phyloP scores from a whole-genome alignment of 1,140 invertebrate species.

The Drosophila athabasca region DNA sequence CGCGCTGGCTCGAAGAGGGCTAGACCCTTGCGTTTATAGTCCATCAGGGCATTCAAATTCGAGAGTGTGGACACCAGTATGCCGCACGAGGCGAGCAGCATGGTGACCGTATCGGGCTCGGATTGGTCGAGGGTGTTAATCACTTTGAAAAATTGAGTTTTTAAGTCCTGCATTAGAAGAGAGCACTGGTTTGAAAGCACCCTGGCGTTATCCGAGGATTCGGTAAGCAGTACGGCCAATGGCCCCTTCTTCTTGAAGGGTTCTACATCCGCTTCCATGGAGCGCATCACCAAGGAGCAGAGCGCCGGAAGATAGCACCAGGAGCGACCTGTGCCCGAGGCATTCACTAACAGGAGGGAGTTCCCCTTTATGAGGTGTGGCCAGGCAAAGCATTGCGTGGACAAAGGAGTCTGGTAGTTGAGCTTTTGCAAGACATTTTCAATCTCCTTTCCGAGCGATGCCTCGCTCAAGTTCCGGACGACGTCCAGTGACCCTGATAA shows the following conservation, averaged over 20 bases:
- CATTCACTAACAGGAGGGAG: slow-evolving; percentile 33
- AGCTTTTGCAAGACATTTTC: slow-evolving; percentile 2
- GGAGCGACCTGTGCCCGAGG: slow-evolving; percentile 27
- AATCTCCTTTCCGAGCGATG: slow-evolving; percentile 10
- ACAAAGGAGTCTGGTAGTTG: neutral
- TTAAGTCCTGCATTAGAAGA: slow-evolving; percentile 23
- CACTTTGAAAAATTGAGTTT: slow-evolving; percentile 16
- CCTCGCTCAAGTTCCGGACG: neutral
- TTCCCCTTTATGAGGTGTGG: slow-evolving; percentile 45
- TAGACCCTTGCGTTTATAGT: slow-evolving; percentile 1
- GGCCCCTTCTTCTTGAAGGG: slow-evolving; percentile 22
- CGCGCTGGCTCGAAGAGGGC: slow-evolving; percentile 18
- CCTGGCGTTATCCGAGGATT: slow-evolving; percentile 13
- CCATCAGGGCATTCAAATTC: slow-evolving; percentile 14
- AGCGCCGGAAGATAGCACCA: slow-evolving; percentile 55
- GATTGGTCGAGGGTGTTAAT: slow-evolving; percentile 31
- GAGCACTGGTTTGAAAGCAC: slow-evolving; percentile 12
- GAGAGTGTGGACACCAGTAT: slow-evolving; percentile 46
- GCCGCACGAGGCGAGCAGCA: slow-evolving; percentile 54
- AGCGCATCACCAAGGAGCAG: slow-evolving; percentile 35
- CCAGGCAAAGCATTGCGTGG: slow-evolving; percentile 49
- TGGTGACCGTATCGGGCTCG: neutral
- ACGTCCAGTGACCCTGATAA: neutral
- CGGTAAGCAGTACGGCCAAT: slow-evolving; percentile 47
- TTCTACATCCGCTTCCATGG: neutral